A percentile compares a stretch with the other conserved stretches of the same genome.
Evolutionary conservation across 2,888 invertebrate genomes (phyloP).

Genomic region (Adela reaumurella): DNA sequence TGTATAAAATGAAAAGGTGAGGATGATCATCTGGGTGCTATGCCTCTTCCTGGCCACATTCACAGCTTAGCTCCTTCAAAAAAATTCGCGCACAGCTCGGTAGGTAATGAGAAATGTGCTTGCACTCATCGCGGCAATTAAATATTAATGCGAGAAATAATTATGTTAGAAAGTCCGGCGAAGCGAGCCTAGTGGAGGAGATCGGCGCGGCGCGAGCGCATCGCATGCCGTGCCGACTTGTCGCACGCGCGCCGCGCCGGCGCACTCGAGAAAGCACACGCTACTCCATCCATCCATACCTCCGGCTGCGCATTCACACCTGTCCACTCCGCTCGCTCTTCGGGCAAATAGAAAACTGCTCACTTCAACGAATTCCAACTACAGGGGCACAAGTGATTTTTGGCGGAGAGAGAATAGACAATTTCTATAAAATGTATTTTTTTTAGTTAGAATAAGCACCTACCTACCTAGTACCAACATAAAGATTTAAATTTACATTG

Average conservation of each 20-base stretch:
- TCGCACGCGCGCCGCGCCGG: slow-evolving; percentile 29
- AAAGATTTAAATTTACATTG: too few species aligned
- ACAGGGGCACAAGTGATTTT: too few species aligned
- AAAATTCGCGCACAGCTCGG: background rate
- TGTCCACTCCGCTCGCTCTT: background rate
- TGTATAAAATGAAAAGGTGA: too few species aligned
- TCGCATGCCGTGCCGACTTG: slow-evolving; percentile 26
- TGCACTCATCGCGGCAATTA: slow-evolving; percentile 18
- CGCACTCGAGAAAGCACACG: slow-evolving; percentile 46
- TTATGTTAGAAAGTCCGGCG: slow-evolving; percentile 52
- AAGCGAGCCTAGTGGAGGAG: background rate
- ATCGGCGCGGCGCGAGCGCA: background rate
- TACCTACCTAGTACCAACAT: too few species aligned
- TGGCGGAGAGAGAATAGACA: too few species aligned
- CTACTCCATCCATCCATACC: background rate
- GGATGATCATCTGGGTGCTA: too few species aligned
- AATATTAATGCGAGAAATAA: slow-evolving; percentile 54
- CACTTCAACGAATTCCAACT: background rate
- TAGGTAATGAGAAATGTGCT: background rate
- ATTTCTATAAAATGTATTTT: too few species aligned
- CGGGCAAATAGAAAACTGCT: background rate
- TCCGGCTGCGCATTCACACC: background rate
- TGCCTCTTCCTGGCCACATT: too few species aligned
- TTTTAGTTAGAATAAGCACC: too few species aligned
- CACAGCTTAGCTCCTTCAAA: background rate